Conservation (phyloP, 1,140 invertebrate genomes). For the Daktulosphaira vitifoliae region DNA sequence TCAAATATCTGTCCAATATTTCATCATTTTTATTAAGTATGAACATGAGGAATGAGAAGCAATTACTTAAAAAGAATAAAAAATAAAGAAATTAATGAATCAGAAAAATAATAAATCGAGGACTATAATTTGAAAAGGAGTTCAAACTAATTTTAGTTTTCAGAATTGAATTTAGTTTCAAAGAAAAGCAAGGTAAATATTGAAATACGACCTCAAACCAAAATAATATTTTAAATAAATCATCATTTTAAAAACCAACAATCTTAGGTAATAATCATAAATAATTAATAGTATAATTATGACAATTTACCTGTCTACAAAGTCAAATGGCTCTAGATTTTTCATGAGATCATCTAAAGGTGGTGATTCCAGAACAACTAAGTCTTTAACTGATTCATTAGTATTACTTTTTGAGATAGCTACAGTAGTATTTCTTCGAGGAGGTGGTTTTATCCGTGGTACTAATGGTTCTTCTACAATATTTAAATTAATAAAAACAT, state of each 20-base stretch:
- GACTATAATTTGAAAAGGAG: not conserved
- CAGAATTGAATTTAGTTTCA: conserved; percentile 20
- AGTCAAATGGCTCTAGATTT: conserved; percentile 20
- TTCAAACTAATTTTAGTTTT: conserved; percentile 1
- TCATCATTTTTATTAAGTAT: conserved; percentile 33
- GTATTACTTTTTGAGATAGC: conserved; percentile 25
- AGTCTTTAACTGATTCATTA: conserved; percentile 31
- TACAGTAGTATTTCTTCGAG: conserved; percentile 21
- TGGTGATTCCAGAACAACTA: conserved; percentile 31
- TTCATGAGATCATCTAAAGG: conserved; percentile 30
- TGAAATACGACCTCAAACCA: not conserved
- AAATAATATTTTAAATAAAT: not conserved
- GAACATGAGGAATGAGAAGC: no score
- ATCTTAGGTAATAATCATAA: not conserved
- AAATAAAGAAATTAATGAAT: conserved; percentile 4
- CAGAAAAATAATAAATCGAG: not conserved
- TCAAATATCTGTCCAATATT: conserved; percentile 36
- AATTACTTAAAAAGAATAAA: not conserved
- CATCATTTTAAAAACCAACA: conserved; percentile 11
- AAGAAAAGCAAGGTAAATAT: conserved; percentile 5
- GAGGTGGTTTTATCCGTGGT: conserved; percentile 38
- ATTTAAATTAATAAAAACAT: conserved; percentile 26
- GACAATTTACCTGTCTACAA: conserved; percentile 21
- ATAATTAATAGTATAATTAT: not conserved
- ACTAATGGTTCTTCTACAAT: conserved; percentile 34